Percentiles rank a stretch among this genome's conserved stretches.
These are phyloP conservation scores for Hypothenemus hampei DNA, from an alignment of 1,140 invertebrate genomes.

Conservation along the genomic window DNA sequence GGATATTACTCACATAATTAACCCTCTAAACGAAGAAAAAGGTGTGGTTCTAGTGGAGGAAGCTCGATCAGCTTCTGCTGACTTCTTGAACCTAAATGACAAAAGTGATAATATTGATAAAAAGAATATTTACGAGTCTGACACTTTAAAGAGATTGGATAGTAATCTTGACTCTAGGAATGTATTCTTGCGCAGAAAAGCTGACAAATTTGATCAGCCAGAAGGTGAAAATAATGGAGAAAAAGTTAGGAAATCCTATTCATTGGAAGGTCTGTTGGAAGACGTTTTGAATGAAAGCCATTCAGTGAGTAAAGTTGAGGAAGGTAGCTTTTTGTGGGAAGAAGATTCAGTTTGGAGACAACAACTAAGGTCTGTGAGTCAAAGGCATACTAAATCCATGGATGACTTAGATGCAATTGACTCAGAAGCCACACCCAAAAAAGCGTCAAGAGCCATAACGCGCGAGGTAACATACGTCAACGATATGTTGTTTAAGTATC, in stretches of 20 bases:
- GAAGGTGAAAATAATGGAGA: conserved; percentile 20
- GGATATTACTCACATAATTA: conserved; percentile 73
- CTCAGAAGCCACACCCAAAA: conserved; percentile 33
- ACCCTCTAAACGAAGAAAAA: conserved; percentile 59
- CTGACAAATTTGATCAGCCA: conserved; percentile 44
- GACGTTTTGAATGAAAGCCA: conserved; percentile 47
- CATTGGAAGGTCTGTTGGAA: conserved; percentile 60
- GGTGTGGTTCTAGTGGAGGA: conserved; percentile 50
- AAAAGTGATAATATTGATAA: conserved; percentile 67
- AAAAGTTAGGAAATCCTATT: conserved; percentile 49
- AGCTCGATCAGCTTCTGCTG: conserved; percentile 60
- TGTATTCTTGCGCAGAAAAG: conserved; percentile 48
- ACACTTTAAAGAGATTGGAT: conserved; percentile 50
- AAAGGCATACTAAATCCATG: conserved; percentile 72
- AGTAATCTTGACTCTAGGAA: conserved; percentile 47
- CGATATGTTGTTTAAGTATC: conserved; percentile 56
- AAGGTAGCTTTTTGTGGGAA: conserved; percentile 71
- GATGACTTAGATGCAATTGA: conserved; percentile 66
- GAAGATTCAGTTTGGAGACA: conserved; percentile 77
- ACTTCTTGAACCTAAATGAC: conserved; percentile 61
- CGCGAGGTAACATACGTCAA: conserved; percentile 72
- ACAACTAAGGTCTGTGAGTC: conserved; percentile 68
- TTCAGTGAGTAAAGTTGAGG: conserved; percentile 19
- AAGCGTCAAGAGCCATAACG: conserved; percentile 45
- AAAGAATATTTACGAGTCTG: conserved; percentile 71